phyloP scores from a whole-genome alignment of 2,113 vertebrate genomes.

The Xerus inauris region DNA sequence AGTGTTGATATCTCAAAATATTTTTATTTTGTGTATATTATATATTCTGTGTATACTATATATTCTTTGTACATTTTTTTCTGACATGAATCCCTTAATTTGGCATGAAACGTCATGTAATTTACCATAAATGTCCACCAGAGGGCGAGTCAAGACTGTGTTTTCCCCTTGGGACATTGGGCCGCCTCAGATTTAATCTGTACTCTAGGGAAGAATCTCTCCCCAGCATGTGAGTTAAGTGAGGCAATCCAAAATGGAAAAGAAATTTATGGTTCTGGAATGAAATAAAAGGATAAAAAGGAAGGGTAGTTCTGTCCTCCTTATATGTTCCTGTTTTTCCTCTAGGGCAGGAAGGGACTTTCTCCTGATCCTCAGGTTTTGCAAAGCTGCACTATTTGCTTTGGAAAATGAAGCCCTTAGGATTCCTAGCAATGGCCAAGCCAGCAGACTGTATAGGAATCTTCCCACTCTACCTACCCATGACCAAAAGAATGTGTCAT shows the following conservation, averaged over 20 bases:
- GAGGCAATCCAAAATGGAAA: constrained; percentile 35
- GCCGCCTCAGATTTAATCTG: neutral
- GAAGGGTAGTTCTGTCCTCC: neutral
- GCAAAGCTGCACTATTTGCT: constrained; percentile 35
- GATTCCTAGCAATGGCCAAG: constrained; percentile 39
- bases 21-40: neutral
- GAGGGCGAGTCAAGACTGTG: constrained; percentile 70
- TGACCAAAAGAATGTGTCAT: constrained; percentile 37
- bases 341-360: constrained; percentile 28
- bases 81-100: neutral
- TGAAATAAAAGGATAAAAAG: constrained; percentile 10
- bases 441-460: neutral
- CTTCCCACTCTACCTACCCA: neutral
- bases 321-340: constrained; percentile 25
- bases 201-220: constrained; percentile 14
- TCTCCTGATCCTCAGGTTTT: constrained; percentile 35
- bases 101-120: neutral
- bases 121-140: constrained; percentile 62
- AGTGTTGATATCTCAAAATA: neutral
- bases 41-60: neutral
- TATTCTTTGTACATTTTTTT: constrained; percentile 1
- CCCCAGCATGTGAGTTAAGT: neutral
- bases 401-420: constrained; percentile 37
- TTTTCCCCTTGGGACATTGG: constrained; percentile 17
- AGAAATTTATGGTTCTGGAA: constrained; percentile 31